Conservation (phyloP, 1,140 invertebrate genomes). For the Drosophila takahashii region DNA sequence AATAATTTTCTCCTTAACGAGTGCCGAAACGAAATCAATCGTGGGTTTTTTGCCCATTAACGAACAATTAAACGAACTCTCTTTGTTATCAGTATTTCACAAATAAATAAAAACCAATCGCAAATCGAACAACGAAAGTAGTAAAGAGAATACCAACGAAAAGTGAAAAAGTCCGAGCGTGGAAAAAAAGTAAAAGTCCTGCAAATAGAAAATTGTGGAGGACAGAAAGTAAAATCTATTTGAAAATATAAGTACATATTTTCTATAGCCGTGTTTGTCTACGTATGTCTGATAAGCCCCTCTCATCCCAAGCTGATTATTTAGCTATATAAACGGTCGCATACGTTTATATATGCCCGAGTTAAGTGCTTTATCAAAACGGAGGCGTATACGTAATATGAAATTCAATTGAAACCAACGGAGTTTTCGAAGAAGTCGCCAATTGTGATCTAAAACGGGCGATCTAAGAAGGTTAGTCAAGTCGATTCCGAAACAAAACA, state of each 20-base stretch:
- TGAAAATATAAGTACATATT: background rate
- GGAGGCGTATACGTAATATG: constrained; percentile 66
- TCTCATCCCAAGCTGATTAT: constrained; percentile 45
- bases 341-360: constrained; percentile 28
- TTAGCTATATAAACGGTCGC: constrained; percentile 12
- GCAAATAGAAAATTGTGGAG: constrained; percentile 2
- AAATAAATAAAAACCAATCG: constrained; percentile 42
- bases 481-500: constrained; percentile 22
- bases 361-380: constrained; percentile 49
- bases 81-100: constrained; percentile 74
- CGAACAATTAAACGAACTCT: constrained; percentile 73
- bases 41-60: constrained; percentile 52
- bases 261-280: constrained; percentile 9
- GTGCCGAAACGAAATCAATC: constrained; percentile 47
- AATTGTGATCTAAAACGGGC: background rate
- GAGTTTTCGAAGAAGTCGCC: constrained; percentile 35
- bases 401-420: constrained; percentile 29
- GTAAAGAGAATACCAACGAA: constrained; percentile 31
- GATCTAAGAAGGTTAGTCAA: constrained; percentile 52
- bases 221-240: constrained; percentile 11
- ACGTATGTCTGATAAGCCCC: constrained; percentile 35
- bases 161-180: constrained; percentile 14
- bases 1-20: constrained; percentile 36
- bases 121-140: constrained; percentile 20
- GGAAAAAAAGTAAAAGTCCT: constrained; percentile 33